Conservation (phyloP, 2,113 vertebrate genomes). For the Hiodon tergisus region DNA sequence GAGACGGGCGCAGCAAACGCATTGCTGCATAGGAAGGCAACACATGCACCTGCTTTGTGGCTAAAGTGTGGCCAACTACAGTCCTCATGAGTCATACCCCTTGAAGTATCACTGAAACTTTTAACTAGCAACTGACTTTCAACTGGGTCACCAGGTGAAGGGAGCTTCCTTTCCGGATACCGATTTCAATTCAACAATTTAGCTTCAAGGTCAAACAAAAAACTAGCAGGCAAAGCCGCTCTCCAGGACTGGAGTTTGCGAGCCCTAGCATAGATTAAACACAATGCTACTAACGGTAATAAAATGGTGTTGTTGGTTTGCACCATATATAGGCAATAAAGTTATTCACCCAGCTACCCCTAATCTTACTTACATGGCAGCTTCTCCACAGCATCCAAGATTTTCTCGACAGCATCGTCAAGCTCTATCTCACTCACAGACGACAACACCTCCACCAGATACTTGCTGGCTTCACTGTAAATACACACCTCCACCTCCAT, state of each 20-base stretch:
- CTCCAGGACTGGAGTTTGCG: no score
- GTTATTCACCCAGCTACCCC: neutral
- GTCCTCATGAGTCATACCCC: no score
- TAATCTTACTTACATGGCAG: slow-evolving; percentile 73
- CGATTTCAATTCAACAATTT: no score
- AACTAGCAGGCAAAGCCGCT: no score
- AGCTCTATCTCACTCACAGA: slow-evolving; percentile 69
- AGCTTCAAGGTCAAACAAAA: neutral
- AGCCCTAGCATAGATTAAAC: no score
- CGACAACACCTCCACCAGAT: slow-evolving; percentile 74
- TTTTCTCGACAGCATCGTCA: slow-evolving; percentile 74
- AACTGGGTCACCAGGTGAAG: no score
- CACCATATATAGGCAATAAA: neutral
- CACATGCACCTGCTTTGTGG: neutral
- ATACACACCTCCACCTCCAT: neutral
- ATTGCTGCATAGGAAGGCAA: neutral
- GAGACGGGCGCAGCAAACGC: neutral
- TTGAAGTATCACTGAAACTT: no score
- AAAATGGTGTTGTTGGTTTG: neutral
- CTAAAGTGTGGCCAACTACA: no score
- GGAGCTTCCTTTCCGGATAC: no score
- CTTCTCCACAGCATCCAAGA: slow-evolving; percentile 87
- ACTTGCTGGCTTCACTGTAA: slow-evolving; percentile 78
- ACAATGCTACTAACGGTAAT: no score
- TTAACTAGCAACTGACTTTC: no score